These are phyloP conservation scores for Callimorpha dominula DNA, from an alignment of 2,888 invertebrate genomes.

Conservation along the genomic window DNA sequence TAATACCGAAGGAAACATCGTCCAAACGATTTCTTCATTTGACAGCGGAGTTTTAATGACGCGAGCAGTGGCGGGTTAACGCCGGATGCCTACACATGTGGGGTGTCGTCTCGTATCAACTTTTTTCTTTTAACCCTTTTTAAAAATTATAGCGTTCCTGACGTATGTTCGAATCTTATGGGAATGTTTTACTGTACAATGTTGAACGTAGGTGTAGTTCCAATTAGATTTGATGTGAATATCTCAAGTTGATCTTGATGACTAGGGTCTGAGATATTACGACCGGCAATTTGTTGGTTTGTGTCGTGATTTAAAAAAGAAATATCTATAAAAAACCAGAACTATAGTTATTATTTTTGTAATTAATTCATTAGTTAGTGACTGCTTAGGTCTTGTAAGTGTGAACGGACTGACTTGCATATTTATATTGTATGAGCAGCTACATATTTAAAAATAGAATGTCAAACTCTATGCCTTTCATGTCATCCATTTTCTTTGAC, in stretches of 20 bases:
- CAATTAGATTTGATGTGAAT: constrained; percentile 24
- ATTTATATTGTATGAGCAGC: not conserved
- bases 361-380: not conserved
- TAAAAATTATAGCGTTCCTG: constrained; percentile 78
- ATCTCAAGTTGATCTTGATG: constrained; percentile 21
- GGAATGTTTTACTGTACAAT: constrained; percentile 66
- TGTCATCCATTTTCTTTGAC: not conserved
- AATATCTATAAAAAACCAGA: not conserved
- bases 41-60: constrained; percentile 76
- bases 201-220: constrained; percentile 1
- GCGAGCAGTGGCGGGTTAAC: constrained; percentile 38
- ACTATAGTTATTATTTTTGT: not conserved
- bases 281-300: constrained; percentile 25
- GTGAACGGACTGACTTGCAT: too few relatives aligned
- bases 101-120: constrained; percentile 69
- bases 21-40: constrained; percentile 72
- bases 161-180: constrained; percentile 70
- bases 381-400: too few relatives aligned
- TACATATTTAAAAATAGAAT: not conserved
- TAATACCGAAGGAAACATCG: constrained; percentile 73
- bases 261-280: constrained; percentile 29
- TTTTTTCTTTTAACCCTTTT: constrained; percentile 81
- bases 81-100: constrained; percentile 62
- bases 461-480: constrained; percentile 1
- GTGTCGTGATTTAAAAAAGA: not conserved